These are phyloP conservation scores for Gymnorhina tibicen DNA, from an alignment of 2,113 vertebrate genomes.

Conservation along the genomic window DNA sequence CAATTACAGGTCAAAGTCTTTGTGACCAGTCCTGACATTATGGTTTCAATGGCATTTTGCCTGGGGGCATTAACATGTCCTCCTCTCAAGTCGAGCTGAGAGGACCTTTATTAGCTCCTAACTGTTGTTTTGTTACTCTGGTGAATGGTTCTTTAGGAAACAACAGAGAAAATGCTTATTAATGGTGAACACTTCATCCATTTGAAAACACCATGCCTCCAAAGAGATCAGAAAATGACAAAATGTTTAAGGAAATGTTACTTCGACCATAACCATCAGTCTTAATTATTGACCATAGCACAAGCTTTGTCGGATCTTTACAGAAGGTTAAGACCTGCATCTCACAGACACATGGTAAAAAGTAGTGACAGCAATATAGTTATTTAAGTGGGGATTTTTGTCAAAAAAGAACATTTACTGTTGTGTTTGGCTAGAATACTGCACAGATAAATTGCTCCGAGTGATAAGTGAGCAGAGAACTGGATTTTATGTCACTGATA, in stretches of 20 bases:
- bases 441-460: neutral
- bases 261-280: slow-evolving; percentile 40
- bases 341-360: neutral
- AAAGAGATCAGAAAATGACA: slow-evolving; percentile 55
- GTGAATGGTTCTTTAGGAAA: slow-evolving; percentile 66
- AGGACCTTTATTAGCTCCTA: slow-evolving; percentile 47
- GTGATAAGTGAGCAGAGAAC: neutral
- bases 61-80: slow-evolving; percentile 17
- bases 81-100: slow-evolving; percentile 32
- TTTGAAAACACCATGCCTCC: slow-evolving; percentile 47
- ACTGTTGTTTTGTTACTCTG: slow-evolving; percentile 67
- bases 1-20: slow-evolving; percentile 64
- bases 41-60: slow-evolving; percentile 59
- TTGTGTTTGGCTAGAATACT: neutral
- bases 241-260: slow-evolving; percentile 55
- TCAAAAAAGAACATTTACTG: neutral
- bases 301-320: neutral
- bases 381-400: neutral
- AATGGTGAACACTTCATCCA: slow-evolving; percentile 52
- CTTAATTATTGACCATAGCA: slow-evolving; percentile 48
- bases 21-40: slow-evolving; percentile 17
- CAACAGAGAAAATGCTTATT: slow-evolving; percentile 65
- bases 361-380: neutral
- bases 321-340: neutral
- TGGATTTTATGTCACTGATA: neutral